Percentiles rank a stretch among this genome's conserved stretches.
These are phyloP conservation scores for Lycorma delicatula DNA, from an alignment of 1,140 invertebrate species.

Conservation along the genomic window DNA sequence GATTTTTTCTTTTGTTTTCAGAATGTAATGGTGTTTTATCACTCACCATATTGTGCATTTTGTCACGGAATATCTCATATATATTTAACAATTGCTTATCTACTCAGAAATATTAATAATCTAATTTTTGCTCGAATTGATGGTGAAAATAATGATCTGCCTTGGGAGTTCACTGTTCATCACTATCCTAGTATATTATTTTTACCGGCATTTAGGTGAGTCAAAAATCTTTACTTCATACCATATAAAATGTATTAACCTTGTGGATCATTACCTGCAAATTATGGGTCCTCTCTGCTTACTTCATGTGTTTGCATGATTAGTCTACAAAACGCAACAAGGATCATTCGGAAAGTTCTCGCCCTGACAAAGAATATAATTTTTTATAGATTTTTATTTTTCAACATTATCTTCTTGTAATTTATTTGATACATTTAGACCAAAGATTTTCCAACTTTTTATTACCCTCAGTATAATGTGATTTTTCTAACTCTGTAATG, in stretches of 20 bases:
- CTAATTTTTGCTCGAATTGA: slow-evolving; percentile 62
- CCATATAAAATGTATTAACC: background rate
- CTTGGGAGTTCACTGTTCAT: slow-evolving; percentile 69
- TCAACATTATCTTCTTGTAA: too few relatives aligned
- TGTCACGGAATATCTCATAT: slow-evolving; percentile 57
- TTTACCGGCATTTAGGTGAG: slow-evolving; percentile 55
- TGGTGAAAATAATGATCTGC: slow-evolving; percentile 67
- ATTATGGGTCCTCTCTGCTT: background rate
- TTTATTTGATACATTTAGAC: too few relatives aligned
- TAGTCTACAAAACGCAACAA: background rate
- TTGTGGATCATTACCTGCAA: background rate
- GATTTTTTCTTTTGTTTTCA: slow-evolving; percentile 35
- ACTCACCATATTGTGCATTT: slow-evolving; percentile 61
- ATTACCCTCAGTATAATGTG: too few relatives aligned
- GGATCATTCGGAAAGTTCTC: background rate
- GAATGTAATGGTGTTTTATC: slow-evolving; percentile 61
- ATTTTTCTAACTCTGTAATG: too few relatives aligned
- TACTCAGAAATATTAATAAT: slow-evolving; percentile 45
- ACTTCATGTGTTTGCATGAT: background rate
- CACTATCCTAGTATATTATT: slow-evolving; percentile 65
- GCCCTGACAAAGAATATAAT: background rate
- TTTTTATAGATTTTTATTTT: background rate
- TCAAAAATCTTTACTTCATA: slow-evolving; percentile 17
- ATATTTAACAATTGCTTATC: slow-evolving; percentile 54
- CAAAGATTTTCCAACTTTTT: too few relatives aligned